phyloP scores from a whole-genome alignment of 1,140 invertebrate genomes.

The Eupristina koningsbergeri region DNA sequence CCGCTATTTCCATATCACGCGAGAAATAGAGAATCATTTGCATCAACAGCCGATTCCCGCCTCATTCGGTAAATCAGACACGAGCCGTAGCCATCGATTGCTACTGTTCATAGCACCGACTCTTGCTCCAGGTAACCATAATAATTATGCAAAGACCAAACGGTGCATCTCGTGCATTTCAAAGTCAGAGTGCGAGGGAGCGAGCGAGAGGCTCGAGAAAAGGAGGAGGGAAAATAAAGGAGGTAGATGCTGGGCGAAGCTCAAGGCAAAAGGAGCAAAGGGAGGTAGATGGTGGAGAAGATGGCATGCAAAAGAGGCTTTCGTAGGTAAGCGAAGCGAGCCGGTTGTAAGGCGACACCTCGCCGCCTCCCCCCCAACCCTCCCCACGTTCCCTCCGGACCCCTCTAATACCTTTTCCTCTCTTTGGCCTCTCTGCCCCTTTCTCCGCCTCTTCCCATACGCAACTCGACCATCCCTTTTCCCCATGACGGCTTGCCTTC shows the following conservation, averaged over 20 bases:
- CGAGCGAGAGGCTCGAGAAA: conserved; percentile 5
- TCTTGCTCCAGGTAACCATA: conserved; percentile 54
- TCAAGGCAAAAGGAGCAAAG: conserved; percentile 64
- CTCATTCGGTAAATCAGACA: conserved; percentile 36
- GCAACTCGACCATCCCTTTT: conserved; percentile 40
- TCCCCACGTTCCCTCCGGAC: conserved; percentile 55
- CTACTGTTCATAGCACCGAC: background rate
- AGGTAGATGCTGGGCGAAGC: conserved; percentile 57
- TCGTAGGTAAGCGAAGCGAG: conserved; percentile 70
- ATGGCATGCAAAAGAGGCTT: conserved; percentile 73
- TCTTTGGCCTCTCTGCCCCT: conserved; percentile 35
- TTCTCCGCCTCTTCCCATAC: conserved; percentile 18
- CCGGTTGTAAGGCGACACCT: conserved; percentile 74
- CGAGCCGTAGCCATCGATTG: conserved; percentile 37
- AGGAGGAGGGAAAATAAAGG: conserved; percentile 49
- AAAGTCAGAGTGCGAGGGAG: background rate
- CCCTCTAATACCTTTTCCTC: conserved; percentile 44
- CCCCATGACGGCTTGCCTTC: conserved; percentile 19
- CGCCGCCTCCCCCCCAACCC: conserved; percentile 63
- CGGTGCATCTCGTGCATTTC: conserved; percentile 59
- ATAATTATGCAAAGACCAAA: conserved; percentile 70
- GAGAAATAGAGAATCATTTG: conserved; percentile 51
- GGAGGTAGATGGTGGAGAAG: conserved; percentile 70
- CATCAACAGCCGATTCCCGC: background rate
- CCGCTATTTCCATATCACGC: background rate